These are phyloP conservation scores for Margarornis squamiger DNA, from an alignment of 2,797 vertebrate species.

Conservation along the genomic window DNA sequence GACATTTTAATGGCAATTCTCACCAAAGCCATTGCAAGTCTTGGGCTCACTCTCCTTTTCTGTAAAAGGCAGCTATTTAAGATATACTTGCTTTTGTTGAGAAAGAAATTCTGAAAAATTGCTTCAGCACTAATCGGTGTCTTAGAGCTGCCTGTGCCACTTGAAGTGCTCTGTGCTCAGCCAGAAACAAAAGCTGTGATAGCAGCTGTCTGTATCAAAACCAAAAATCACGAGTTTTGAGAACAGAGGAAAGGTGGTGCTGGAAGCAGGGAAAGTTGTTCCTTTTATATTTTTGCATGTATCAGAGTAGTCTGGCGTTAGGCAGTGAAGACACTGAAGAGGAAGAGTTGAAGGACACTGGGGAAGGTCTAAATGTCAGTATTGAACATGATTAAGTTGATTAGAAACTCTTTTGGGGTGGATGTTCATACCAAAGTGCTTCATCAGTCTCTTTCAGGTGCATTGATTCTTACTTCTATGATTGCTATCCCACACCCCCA, in stretches of 20 bases:
- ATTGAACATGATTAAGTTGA: not conserved
- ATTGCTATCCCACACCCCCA: not conserved
- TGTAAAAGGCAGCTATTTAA: not conserved
- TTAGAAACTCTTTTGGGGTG: not conserved
- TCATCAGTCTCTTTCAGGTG: not conserved
- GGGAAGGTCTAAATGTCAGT: not conserved
- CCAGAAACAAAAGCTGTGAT: not conserved
- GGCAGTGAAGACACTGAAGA: not conserved
- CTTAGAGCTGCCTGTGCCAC: not conserved
- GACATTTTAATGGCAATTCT: not conserved
- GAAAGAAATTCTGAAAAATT: not conserved
- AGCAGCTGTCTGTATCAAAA: not conserved
- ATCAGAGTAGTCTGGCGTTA: not conserved
- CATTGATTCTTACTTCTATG: not conserved
- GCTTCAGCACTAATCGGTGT: not conserved
- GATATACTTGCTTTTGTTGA: not conserved
- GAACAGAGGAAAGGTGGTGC: not conserved
- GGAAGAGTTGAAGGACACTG: not conserved
- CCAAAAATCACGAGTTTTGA: rapidly evolving
- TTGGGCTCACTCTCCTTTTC: not conserved
- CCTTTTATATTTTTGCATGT: not conserved
- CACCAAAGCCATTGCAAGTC: not conserved
- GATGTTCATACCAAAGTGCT: not conserved
- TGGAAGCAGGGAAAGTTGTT: not conserved
- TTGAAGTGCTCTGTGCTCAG: not conserved